A percentile compares a stretch with the other conserved stretches of the same genome.
Conservation (phyloP, 2,113 vertebrate genomes). For the Ctenodactylus gundi region DNA sequence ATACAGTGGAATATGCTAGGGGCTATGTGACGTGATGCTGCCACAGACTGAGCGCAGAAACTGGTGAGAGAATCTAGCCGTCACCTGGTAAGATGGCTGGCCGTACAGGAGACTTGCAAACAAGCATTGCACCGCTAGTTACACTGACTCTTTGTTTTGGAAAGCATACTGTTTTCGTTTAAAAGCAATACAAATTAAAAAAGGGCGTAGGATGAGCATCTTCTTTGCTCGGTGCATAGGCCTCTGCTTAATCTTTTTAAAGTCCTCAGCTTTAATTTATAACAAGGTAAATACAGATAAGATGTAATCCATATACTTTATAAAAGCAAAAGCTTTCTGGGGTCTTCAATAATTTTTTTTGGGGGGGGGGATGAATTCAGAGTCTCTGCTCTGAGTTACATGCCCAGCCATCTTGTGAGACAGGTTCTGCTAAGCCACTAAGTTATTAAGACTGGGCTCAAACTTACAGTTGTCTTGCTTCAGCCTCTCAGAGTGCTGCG, state of each 20-base stretch:
- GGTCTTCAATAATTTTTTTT: neutral
- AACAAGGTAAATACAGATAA: neutral
- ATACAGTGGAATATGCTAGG: neutral
- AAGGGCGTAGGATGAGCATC: too few relatives aligned
- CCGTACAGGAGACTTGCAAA: neutral
- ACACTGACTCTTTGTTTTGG: neutral
- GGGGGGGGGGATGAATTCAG: too few relatives aligned
- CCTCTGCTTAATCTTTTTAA: neutral
- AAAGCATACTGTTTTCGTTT: too few relatives aligned
- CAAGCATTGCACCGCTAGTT: neutral
- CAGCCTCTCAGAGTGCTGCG: too few relatives aligned
- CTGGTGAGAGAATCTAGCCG: neutral
- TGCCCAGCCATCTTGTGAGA: too few relatives aligned
- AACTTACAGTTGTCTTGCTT: too few relatives aligned
- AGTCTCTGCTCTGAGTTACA: too few relatives aligned
- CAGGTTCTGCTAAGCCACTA: too few relatives aligned
- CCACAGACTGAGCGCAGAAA: neutral
- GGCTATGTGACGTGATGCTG: neutral
- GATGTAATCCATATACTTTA: neutral
- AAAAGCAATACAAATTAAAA: too few relatives aligned
- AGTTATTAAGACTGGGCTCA: too few relatives aligned
- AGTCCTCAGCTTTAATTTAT: slow-evolving; percentile 28
- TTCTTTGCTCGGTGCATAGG: too few relatives aligned
- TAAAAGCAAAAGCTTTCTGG: neutral
- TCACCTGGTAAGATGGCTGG: neutral